Percentiles rank a stretch among this genome's conserved stretches.
Evolutionary conservation across 1,140 invertebrate species (phyloP).

Genomic region (Nasonia longicornis): DNA sequence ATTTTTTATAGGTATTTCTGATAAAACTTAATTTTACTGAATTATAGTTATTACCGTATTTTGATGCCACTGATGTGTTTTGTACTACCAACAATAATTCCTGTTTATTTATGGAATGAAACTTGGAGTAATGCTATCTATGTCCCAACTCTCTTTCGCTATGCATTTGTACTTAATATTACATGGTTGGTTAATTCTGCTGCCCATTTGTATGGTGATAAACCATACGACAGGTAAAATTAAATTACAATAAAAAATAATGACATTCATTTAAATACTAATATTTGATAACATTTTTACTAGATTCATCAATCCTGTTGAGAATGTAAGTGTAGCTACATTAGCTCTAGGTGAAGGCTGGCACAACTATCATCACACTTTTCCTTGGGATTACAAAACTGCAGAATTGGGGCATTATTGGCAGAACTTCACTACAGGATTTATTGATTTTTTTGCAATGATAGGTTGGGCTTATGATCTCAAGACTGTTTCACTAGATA

Average conservation of each 20-base stretch:
- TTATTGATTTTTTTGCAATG: constrained; percentile 87
- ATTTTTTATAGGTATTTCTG: neutral
- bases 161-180: constrained; percentile 86
- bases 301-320: constrained; percentile 80
- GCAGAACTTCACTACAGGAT: constrained; percentile 84
- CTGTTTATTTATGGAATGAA: constrained; percentile 89
- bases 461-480: constrained; percentile 92
- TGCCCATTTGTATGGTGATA: constrained; percentile 91
- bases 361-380: constrained; percentile 97
- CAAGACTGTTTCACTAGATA: constrained; percentile 82
- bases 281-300: neutral
- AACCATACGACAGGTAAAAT: constrained; percentile 90
- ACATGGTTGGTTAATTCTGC: constrained; percentile 98
- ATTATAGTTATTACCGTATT: constrained; percentile 81
- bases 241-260: neutral
- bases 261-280: neutral
- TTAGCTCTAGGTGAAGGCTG: constrained; percentile 87
- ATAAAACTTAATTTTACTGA: neutral
- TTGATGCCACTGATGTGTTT: constrained; percentile 89
- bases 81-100: constrained; percentile 85
- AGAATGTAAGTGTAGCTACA: constrained; percentile 79
- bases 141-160: constrained; percentile 86
- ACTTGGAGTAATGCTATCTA: constrained; percentile 83
- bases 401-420: constrained; percentile 84
- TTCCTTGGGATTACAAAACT: constrained; percentile 95